These are phyloP conservation scores for Epizoanthus ramosus DNA, from an alignment of 92 coral and sea anemone genomes.

Conservation along the genomic window DNA sequence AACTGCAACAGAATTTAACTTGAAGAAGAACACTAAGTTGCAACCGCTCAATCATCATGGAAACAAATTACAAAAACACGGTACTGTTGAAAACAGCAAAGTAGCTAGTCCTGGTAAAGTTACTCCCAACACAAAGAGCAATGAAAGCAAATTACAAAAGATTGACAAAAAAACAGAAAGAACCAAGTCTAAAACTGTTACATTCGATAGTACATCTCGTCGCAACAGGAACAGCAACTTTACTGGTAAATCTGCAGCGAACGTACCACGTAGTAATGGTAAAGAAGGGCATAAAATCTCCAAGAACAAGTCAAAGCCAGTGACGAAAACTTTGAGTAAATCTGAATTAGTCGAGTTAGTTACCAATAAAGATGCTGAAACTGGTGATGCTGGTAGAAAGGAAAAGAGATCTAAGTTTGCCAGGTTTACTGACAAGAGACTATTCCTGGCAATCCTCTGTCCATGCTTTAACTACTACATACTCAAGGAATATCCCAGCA, in stretches of 20 bases:
- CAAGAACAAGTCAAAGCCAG: neutral
- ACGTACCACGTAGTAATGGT: no score
- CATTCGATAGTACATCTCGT: neutral
- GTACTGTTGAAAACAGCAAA: neutral
- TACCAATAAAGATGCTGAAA: neutral
- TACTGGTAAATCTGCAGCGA: no score
- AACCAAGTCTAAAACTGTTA: neutral
- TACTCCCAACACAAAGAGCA: neutral
- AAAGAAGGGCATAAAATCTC: no score
- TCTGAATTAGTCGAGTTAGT: neutral
- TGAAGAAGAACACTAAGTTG: neutral
- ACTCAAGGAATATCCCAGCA: slow-evolving; percentile 26
- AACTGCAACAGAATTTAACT: neutral
- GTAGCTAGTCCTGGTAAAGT: no score
- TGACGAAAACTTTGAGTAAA: neutral
- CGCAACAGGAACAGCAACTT: neutral
- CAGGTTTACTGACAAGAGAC: slow-evolving; percentile 32
- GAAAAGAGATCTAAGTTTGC: slow-evolving; percentile 25
- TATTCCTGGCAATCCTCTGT: slow-evolving; percentile 45
- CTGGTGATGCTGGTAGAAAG: neutral
- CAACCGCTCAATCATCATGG: neutral
- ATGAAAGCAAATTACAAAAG: neutral
- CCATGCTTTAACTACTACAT: slow-evolving; percentile 72
- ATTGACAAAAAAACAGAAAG: neutral
- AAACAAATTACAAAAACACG: neutral